Evolutionary conservation across 2,113 vertebrate genomes (phyloP), one percentile per base, ranked within the genome.

Genomic region (Labeo catla): DNA sequence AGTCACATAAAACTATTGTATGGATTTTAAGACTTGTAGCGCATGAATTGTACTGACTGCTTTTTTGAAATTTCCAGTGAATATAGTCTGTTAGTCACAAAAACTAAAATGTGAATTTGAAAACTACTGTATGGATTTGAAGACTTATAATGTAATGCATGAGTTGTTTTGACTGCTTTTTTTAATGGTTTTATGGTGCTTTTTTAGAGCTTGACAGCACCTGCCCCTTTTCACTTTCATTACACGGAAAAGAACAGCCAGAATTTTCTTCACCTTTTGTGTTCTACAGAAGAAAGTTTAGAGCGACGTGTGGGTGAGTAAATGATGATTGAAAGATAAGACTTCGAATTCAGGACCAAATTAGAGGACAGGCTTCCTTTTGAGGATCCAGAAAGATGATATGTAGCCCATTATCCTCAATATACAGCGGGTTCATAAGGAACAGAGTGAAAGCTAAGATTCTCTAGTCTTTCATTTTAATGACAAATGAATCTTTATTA

Each of bases 401-500:
- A 11, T 8, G 4, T 21, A 49, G 43, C 61, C 39, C 79, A 81
- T 81, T 81, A 66, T 81, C 61, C 23, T 47, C 8, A 9, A 81
- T 50, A 19, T 50, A 19, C 79, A 66, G 39, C 4, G 23, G 34
- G 45, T 39, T 82, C 63, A 82, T 34, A 16, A 54, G 47, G 47
- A 52, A 52, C 47, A n/a, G 28, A 36, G 28, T 36, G 28, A 70
- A 68, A n/a, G 63, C 5, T 36, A 68, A 82, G 15, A 52, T 36
- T 52, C 5, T 52, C 19, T 28, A 81, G 79, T 39, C 47, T 52
- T 70, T 82, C 16, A 39, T 70, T 68, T 70, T 49, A 68, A 70
- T 52, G 81, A 82, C 65, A 70, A 82, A 52, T 70, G 28, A 68
- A 49, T 82, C 81, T 52, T 54, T 82, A 70, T 70, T 70, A 68